Evolutionary conservation across 2,797 vertebrate genomes (phyloP).

Genomic region (Brachymystax lenok): DNA sequence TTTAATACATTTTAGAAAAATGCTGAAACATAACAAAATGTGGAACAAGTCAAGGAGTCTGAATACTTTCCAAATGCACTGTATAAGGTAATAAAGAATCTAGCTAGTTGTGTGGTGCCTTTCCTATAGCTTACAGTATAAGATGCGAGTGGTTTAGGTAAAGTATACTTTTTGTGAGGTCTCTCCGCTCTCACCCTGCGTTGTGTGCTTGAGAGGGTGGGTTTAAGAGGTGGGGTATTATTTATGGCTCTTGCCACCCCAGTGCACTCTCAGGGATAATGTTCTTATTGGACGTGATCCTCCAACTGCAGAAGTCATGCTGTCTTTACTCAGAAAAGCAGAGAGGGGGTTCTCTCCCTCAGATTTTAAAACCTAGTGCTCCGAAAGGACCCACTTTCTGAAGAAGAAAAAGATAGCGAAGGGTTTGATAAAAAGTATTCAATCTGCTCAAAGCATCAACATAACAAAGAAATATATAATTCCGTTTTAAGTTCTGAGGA

Average conservation of each 20-base stretch:
- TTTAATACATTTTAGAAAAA: too few relatives aligned
- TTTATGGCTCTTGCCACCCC: conserved; percentile 79
- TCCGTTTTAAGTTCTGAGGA: background rate
- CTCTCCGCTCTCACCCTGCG: conserved; percentile 43
- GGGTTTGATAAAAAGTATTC: background rate
- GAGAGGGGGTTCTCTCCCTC: conserved; percentile 52
- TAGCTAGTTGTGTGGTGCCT: too few relatives aligned
- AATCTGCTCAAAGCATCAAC: background rate
- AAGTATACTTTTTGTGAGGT: conserved; percentile 63
- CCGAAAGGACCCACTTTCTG: conserved; percentile 43
- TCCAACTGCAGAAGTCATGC: conserved; percentile 81
- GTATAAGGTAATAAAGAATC: too few relatives aligned
- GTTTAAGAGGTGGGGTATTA: conserved; percentile 78
- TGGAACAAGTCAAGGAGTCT: too few relatives aligned
- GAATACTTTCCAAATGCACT: too few relatives aligned
- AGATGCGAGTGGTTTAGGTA: conserved; percentile 41
- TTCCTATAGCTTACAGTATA: too few relatives aligned
- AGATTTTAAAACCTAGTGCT: conserved; percentile 46
- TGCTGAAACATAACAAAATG: too few relatives aligned
- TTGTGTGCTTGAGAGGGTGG: conserved; percentile 66
- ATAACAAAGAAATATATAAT: background rate
- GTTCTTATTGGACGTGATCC: conserved; percentile 83
- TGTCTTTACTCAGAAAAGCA: conserved; percentile 81
- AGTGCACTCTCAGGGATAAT: conserved; percentile 83
- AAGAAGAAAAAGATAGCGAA: background rate